Conservation (phyloP, 2,113 vertebrate genomes). For the Zosterops hypoxanthus region DNA sequence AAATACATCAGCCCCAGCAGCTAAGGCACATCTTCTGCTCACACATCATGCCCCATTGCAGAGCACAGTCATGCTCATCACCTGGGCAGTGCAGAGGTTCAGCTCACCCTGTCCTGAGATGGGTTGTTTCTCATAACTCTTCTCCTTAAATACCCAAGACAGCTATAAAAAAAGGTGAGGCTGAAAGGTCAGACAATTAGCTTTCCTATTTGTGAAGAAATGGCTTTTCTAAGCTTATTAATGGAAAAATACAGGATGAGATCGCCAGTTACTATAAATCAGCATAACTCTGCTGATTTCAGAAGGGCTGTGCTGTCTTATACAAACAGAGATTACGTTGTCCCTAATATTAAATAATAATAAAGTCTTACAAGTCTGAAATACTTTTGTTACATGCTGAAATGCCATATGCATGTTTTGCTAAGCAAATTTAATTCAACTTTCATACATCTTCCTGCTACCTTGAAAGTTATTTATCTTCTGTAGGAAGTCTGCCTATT, state of each 20-base stretch:
- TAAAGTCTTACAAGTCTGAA: background rate
- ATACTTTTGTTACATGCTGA: background rate
- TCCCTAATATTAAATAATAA: background rate
- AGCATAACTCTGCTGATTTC: background rate
- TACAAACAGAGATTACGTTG: background rate
- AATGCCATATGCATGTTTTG: background rate
- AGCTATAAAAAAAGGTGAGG: slow-evolving; percentile 14
- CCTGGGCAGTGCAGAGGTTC: background rate
- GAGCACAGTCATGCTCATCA: background rate
- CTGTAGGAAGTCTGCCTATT: background rate
- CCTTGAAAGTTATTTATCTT: background rate
- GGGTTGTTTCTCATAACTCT: slow-evolving; percentile 24
- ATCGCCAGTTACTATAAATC: background rate
- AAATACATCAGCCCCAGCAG: background rate
- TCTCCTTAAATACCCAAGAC: background rate
- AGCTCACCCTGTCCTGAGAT: background rate
- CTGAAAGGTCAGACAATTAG: slow-evolving; percentile 42
- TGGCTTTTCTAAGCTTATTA: slow-evolving; percentile 19
- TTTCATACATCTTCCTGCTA: background rate
- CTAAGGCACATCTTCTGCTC: background rate
- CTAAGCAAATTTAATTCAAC: background rate
- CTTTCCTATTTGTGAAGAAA: slow-evolving; percentile 7
- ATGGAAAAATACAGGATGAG: slow-evolving; percentile 6
- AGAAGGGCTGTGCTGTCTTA: background rate
- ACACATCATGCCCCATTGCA: background rate